Evolutionary conservation across 2,113 vertebrate species (phyloP).

Genomic region (Megaceryle torquata): DNA sequence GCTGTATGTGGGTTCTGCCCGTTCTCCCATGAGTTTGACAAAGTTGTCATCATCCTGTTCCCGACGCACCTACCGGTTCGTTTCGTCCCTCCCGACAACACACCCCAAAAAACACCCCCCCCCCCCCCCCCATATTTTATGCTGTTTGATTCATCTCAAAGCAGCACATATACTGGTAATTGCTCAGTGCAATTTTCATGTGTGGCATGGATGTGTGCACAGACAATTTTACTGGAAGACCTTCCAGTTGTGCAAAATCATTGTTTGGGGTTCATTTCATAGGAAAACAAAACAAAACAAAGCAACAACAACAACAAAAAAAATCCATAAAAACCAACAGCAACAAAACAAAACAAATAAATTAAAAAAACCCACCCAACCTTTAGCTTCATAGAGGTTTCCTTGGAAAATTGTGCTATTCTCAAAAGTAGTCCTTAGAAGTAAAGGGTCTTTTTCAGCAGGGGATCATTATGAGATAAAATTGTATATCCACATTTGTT

Average conservation of each 20-base stretch:
- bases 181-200: neutral
- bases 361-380: neutral
- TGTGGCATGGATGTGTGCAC: neutral
- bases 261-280: neutral
- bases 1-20: too few relatives aligned
- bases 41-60: too few relatives aligned
- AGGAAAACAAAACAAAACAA: neutral
- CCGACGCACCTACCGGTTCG: too few relatives aligned
- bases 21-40: too few relatives aligned
- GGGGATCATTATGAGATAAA: neutral
- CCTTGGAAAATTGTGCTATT: neutral
- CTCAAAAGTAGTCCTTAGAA: neutral
- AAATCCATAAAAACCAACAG: neutral
- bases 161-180: neutral
- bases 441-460: neutral
- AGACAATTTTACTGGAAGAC: neutral
- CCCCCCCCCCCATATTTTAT: neutral
- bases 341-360: too few relatives aligned
- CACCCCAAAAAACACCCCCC: too few relatives aligned
- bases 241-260: neutral
- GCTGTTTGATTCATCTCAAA: neutral
- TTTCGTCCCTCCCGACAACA: too few relatives aligned
- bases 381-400: neutral
- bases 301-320: too few relatives aligned
- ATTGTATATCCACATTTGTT: neutral